Conservation (phyloP, 1,140 invertebrate genomes). For the Berghia stephanieae region DNA sequence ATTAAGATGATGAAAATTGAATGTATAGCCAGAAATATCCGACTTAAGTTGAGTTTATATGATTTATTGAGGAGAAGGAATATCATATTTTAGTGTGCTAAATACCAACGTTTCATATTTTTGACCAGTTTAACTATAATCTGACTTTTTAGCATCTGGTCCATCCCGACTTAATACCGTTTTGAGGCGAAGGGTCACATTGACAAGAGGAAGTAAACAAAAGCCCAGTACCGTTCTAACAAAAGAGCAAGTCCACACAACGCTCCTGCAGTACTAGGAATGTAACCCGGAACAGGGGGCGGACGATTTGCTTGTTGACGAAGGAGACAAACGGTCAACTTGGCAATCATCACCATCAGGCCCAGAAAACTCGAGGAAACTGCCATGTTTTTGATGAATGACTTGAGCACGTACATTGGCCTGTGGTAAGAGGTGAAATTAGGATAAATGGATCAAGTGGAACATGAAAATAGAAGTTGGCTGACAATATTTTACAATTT, state of each 20-base stretch:
- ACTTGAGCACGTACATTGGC: conserved; percentile 41
- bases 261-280: conserved; percentile 50
- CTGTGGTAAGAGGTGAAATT: no score
- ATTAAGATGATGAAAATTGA: no score
- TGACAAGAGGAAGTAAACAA: no score
- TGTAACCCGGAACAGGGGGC: conserved; percentile 46
- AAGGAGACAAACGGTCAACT: conserved; percentile 53
- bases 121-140: no score
- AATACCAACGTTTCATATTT: no score
- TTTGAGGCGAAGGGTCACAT: no score
- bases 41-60: no score
- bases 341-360: conserved; percentile 55
- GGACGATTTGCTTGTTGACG: conserved; percentile 43
- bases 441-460: not conserved
- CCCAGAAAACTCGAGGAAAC: conserved; percentile 54
- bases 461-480: not conserved
- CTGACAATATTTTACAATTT: not conserved
- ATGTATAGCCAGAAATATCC: no score
- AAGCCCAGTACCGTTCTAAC: conserved; percentile 52
- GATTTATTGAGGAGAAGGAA: no score
- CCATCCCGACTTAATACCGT: no score
- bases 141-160: no score
- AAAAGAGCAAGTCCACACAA: conserved; percentile 49
- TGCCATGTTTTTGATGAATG: conserved; percentile 47
- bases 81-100: no score